phyloP scores from a whole-genome alignment of 64 coral and sea anemone genomes.

The Montipora capricornis region DNA sequence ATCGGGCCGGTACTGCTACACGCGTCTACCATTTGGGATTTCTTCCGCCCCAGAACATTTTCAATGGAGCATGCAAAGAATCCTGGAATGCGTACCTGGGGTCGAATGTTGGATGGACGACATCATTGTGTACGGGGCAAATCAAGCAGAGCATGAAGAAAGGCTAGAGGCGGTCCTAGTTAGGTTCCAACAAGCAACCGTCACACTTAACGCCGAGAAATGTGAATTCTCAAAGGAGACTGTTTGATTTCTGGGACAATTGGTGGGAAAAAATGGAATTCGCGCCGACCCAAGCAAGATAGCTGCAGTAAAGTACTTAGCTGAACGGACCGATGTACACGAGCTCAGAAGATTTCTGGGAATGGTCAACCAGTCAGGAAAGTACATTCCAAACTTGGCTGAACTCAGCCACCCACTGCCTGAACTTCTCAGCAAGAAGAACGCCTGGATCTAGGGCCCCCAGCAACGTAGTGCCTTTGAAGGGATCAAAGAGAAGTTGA shows the following conservation, averaged over 20 bases:
- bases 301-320: background rate
- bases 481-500: background rate
- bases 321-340: background rate
- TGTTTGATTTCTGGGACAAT: background rate
- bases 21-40: conserved; percentile 41
- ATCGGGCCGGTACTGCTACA: conserved; percentile 25
- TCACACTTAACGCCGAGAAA: conserved; percentile 34
- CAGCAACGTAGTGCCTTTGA: background rate
- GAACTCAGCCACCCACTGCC: background rate
- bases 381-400: conserved; percentile 38
- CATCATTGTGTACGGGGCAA: background rate
- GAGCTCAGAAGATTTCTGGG: background rate
- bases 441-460: background rate
- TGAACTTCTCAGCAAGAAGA: background rate
- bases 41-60: conserved; percentile 41
- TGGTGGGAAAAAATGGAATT: background rate
- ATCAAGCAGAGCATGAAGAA: background rate
- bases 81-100: background rate
- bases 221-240: conserved; percentile 2
- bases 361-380: conserved; percentile 66
- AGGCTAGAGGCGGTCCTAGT: background rate
- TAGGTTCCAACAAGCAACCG: background rate
- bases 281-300: background rate
- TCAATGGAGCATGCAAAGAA: background rate
- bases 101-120: background rate